Evolutionary conservation across 2,888 invertebrate genomes (phyloP).

Genomic region (Notodonta ziczac): DNA sequence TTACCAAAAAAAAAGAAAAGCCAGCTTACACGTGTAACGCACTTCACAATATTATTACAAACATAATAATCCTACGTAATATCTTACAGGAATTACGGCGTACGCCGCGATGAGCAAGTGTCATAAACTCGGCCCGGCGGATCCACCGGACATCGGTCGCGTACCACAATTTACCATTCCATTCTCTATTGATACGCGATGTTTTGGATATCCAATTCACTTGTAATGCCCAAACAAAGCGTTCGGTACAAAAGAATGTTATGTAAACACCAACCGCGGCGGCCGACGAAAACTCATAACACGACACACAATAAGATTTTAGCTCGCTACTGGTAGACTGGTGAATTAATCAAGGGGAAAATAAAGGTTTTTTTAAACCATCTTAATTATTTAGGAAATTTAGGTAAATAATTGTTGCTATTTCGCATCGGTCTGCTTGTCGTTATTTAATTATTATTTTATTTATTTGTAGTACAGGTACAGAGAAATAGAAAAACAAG

Average conservation of each 20-base stretch:
- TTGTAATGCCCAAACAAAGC: conserved; percentile 62
- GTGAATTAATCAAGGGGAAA: conserved; percentile 6
- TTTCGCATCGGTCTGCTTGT: background rate
- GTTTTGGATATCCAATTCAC: conserved; percentile 62
- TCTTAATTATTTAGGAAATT: too few species aligned
- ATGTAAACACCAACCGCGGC: conserved; percentile 63
- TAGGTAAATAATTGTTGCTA: conserved; percentile 12
- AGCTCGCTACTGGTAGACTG: conserved; percentile 28
- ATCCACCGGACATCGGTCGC: conserved; percentile 71
- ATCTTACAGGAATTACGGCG: conserved; percentile 1
- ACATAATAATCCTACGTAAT: background rate
- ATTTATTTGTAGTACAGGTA: too few species aligned
- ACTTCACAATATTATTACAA: background rate
- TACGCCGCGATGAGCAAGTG: conserved; percentile 26
- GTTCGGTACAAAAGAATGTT: conserved; percentile 59
- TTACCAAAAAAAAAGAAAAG: too few species aligned
- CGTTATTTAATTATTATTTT: background rate
- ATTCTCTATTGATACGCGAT: conserved; percentile 45
- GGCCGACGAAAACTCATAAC: conserved; percentile 53
- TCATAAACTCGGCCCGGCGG: conserved; percentile 46
- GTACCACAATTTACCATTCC: conserved; percentile 57
- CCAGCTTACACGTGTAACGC: background rate
- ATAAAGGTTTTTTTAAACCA: background rate
- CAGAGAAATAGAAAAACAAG: too few species aligned
- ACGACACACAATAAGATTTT: conserved; percentile 50